Base-by-base conservation (phyloP, 2,888 invertebrate species). In the Sialis lutaria region DNA sequence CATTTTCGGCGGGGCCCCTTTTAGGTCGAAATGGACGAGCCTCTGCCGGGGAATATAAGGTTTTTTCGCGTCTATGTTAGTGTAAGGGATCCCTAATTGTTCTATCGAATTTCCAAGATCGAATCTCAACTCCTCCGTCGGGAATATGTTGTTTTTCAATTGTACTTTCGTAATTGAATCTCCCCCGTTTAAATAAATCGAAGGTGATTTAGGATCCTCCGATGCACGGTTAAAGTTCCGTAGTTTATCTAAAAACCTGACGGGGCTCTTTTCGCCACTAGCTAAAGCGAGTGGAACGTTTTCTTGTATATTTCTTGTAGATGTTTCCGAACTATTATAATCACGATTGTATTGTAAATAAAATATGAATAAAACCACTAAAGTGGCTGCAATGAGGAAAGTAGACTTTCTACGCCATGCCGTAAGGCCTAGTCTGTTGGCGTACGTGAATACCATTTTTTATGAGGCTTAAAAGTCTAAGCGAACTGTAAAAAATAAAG, bases 1-100 rank as follows among this genome's bases (percentile, higher is more conserved):
- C 6, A 80, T 60, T 60, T 74, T 75, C 8, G 82, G 81, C 22
- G 84, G 81, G 2, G 84, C 84, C 32, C 84, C 85, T 62, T 86
- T 86, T 39, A 86, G 62, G 61, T 86, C 85, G 49, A 85, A 68
- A 61, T 86, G 85, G 12, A 86, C 77, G 42, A 86, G 60, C 34
- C 77, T 65, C 41, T 70, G 68, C 7, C 65, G 59, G 1, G 72
- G 72, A 33, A 72, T 57, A 55, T 70, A 72, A 0, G 67, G 67
- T 51, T 62, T 60, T 47, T 60, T 60, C 22, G 59, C 42, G 55
- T 67, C 64, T 32, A 64, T 53, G 54, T 63, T 63, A n/a, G 67
- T 64, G 52, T 57, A 62, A 2, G 67, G 69, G 45, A 67, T 60
- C 4, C 68, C 68, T 49, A 68, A 56, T 50, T 64, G 62, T 48